Evolutionary conservation across 35 echinoderm and acorn worm species (phyloP).

Genomic region (Nesometra sesokonis): DNA sequence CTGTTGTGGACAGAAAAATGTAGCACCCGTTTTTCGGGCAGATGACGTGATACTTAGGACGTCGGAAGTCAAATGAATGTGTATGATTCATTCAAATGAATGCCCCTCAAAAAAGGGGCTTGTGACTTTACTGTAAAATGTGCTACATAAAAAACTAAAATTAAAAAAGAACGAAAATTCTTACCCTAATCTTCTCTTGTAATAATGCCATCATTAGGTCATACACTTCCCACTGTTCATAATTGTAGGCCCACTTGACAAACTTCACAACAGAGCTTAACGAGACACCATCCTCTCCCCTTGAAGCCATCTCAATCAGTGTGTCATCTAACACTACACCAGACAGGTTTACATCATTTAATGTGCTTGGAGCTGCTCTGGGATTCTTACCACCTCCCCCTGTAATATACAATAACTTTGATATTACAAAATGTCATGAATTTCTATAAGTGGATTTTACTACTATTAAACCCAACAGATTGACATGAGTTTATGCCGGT

Average conservation of each 20-base stretch:
- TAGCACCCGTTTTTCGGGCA: no score
- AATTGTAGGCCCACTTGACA: constrained; percentile 98
- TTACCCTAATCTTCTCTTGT: constrained; percentile 64
- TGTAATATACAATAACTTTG: not conserved
- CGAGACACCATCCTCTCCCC: constrained; percentile 63
- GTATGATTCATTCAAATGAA: no score
- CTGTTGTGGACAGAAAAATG: no score
- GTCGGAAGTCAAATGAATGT: no score
- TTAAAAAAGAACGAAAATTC: not conserved
- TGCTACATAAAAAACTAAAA: no score
- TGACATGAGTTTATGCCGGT: no score
- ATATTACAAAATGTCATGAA: not conserved
- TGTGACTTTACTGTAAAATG: no score
- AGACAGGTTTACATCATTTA: constrained; percentile 42
- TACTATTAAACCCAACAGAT: no score
- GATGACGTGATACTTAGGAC: no score
- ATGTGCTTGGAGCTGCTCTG: constrained; percentile 34
- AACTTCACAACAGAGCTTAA: constrained; percentile 84
- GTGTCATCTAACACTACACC: constrained; percentile 43
- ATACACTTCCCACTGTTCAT: constrained; percentile 98
- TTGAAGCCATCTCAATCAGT: constrained; percentile 63
- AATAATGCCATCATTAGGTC: constrained; percentile 43
- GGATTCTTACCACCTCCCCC: constrained; percentile 85
- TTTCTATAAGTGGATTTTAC: no score
- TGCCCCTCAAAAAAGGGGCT: no score